phyloP scores from a whole-genome alignment of 1,140 invertebrate genomes.

The Listronotus bonariensis region DNA sequence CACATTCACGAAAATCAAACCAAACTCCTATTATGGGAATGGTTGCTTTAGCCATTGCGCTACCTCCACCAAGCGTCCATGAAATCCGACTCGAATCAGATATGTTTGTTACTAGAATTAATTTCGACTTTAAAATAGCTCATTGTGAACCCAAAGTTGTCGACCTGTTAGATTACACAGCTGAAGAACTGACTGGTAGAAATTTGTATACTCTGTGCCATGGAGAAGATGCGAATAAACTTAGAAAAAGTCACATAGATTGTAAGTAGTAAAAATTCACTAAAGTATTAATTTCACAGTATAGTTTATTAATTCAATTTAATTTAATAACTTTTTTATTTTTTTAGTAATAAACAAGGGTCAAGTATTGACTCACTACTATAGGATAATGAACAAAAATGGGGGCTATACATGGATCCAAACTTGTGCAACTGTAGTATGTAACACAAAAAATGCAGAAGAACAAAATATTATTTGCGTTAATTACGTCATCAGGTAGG shows the following conservation, averaged over 20 bases:
- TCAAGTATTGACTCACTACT: slow-evolving; percentile 95
- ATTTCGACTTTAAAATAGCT: slow-evolving; percentile 93
- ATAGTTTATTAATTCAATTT: slow-evolving; percentile 1
- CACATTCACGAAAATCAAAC: slow-evolving; percentile 81
- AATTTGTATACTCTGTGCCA: slow-evolving; percentile 94
- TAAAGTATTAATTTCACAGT: neutral
- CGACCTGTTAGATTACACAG: slow-evolving; percentile 88
- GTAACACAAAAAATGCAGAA: slow-evolving; percentile 91
- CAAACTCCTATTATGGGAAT: slow-evolving; percentile 86
- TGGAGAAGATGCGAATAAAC: slow-evolving; percentile 90
- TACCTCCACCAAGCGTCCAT: slow-evolving; percentile 94
- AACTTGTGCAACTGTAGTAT: slow-evolving; percentile 95
- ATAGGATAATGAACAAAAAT: slow-evolving; percentile 92
- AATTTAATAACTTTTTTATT: slow-evolving; percentile 9
- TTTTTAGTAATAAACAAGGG: slow-evolving; percentile 91
- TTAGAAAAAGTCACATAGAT: slow-evolving; percentile 91
- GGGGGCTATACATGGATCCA: slow-evolving; percentile 96
- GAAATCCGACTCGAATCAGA: slow-evolving; percentile 94
- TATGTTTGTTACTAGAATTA: slow-evolving; percentile 96
- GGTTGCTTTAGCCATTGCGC: slow-evolving; percentile 91
- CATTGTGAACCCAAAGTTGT: slow-evolving; percentile 97
- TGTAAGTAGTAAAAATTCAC: slow-evolving; percentile 68
- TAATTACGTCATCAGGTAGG: slow-evolving; percentile 89
- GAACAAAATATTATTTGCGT: slow-evolving; percentile 96
- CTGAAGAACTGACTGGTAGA: slow-evolving; percentile 91